Conservation (phyloP, 2,113 vertebrate species). For the Dendrocopos noguchii region DNA sequence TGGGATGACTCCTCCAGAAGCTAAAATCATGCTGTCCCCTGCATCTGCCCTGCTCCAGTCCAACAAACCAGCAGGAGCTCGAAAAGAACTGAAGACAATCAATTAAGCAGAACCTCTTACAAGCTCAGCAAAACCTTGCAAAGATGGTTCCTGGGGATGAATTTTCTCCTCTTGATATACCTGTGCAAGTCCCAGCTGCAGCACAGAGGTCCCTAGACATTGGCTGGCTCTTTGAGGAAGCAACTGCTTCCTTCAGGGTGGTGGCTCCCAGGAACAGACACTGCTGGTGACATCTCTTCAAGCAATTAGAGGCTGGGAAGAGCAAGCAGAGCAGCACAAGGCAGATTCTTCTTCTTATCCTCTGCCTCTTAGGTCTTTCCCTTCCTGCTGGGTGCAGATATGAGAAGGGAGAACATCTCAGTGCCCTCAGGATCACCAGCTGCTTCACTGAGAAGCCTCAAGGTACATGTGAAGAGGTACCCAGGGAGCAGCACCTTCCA, state of each 20-base stretch:
- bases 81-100: not conserved
- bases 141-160: not conserved
- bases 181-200: not conserved
- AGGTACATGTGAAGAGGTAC: rapidly evolving
- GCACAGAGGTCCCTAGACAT: not conserved
- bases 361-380: not conserved
- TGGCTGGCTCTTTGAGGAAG: not conserved
- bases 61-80: not conserved
- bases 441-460: not conserved
- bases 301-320: not conserved
- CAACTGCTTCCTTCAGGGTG: not conserved
- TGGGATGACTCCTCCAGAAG: not conserved
- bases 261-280: not conserved
- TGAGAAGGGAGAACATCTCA: not conserved
- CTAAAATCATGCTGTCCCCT: rapidly evolving
- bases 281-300: not conserved
- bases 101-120: slow-evolving; percentile 2
- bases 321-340: not conserved
- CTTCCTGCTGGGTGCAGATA: not conserved
- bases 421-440: not conserved
- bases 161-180: not conserved
- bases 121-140: slow-evolving; percentile 30
- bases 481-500: not conserved
- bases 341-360: slow-evolving; percentile 10
- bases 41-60: not conserved